These are phyloP conservation scores for Schizopygopsis malacanthus DNA, from an alignment of 2,797 vertebrate genomes.

Conservation along the genomic window DNA sequence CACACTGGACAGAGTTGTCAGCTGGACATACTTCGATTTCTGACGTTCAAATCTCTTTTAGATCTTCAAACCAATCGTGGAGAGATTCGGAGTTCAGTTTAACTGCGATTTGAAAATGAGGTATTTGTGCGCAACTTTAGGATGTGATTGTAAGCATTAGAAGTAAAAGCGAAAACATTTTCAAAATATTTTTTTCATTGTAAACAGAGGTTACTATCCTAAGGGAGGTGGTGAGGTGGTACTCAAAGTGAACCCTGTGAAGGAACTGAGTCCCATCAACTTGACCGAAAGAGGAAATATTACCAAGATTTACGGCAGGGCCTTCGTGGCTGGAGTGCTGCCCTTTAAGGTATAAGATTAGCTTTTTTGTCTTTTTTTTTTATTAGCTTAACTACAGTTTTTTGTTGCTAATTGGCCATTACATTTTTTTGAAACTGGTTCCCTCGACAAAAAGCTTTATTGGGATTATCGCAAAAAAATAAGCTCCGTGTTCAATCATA, in stretches of 20 bases:
- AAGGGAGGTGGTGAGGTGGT: conserved; percentile 92
- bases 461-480: too few species aligned
- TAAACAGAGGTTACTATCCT: conserved; percentile 91
- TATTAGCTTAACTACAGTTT: not conserved
- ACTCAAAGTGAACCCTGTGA: conserved; percentile 87
- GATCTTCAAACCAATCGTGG: conserved; percentile 93
- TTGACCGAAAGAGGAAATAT: conserved; percentile 90
- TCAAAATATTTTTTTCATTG: not conserved
- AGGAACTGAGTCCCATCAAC: conserved; percentile 85
- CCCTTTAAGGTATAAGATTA: conserved; percentile 86
- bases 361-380: too few species aligned
- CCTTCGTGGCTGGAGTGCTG: conserved; percentile 92
- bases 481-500: too few species aligned
- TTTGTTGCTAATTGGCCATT: not conserved
- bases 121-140: conserved; percentile 65
- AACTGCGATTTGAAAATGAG: conserved; percentile 91
- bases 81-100: conserved; percentile 90
- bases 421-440: too few species aligned
- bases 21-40: too few species aligned
- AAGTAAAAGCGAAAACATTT: not conserved
- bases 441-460: too few species aligned
- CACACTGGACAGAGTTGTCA: not conserved
- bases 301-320: conserved; percentile 92
- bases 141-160: not conserved
- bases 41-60: conserved; percentile 66